A percentile compares a stretch with the other conserved stretches of the same genome.
Conservation (phyloP, 2,888 invertebrate species). For the Eucera pruinosa region DNA sequence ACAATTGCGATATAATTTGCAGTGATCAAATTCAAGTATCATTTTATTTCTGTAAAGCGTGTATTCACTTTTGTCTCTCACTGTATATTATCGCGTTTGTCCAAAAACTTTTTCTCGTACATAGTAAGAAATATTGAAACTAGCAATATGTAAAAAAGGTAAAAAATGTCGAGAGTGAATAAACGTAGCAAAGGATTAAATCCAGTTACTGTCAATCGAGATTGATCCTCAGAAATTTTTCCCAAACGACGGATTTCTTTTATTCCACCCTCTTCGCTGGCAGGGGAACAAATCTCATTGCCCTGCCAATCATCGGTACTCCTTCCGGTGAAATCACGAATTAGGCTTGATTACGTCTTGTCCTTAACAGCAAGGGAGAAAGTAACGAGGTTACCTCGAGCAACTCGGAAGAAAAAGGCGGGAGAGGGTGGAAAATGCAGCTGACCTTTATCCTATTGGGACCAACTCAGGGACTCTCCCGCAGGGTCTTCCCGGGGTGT, state of each 20-base stretch:
- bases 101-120: too few relatives aligned
- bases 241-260: constrained; percentile 28
- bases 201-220: too few relatives aligned
- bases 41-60: too few relatives aligned
- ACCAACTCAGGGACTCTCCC: constrained; percentile 2
- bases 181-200: too few relatives aligned
- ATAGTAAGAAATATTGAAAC: too few relatives aligned
- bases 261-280: constrained; percentile 3
- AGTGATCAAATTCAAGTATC: too few relatives aligned
- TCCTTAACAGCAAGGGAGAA: constrained; percentile 33
- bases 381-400: constrained; percentile 57
- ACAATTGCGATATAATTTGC: too few relatives aligned
- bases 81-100: too few relatives aligned
- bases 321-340: constrained; percentile 57
- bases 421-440: constrained; percentile 16
- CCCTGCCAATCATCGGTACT: constrained; percentile 48
- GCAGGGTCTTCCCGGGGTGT: constrained; percentile 15
- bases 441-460: constrained; percentile 28
- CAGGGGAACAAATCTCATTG: constrained; percentile 56
- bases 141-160: too few relatives aligned
- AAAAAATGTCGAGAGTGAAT: too few relatives aligned
- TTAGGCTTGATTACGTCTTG: constrained; percentile 68
- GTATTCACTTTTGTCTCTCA: too few relatives aligned
- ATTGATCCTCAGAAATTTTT: too few relatives aligned
- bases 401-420: constrained; percentile 32